Evolutionary conservation across 2,113 vertebrate species (phyloP).

Genomic region (Cottus gobio): DNA sequence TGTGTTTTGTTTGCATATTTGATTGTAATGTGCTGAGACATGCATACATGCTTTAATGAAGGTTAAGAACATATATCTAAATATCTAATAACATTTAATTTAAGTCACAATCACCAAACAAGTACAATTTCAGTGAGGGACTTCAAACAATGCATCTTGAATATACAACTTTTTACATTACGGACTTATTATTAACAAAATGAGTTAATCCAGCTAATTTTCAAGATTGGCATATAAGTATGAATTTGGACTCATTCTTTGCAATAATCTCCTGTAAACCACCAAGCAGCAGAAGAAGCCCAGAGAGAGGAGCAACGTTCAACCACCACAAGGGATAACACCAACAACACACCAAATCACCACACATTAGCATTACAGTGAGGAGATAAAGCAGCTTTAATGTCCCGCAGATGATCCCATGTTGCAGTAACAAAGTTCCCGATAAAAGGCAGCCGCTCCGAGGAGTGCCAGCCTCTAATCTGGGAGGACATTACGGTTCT

Average conservation of each 20-base stretch:
- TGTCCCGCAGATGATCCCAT: slow-evolving; percentile 67
- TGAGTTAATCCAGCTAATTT: background rate
- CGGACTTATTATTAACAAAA: background rate
- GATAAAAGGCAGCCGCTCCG: slow-evolving; percentile 66
- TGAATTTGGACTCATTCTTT: background rate
- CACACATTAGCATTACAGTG: slow-evolving; percentile 55
- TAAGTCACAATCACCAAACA: background rate
- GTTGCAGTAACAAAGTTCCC: slow-evolving; percentile 61
- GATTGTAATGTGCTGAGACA: background rate
- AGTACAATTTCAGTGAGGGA: background rate
- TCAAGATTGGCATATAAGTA: background rate
- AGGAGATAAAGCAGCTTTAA: slow-evolving; percentile 65
- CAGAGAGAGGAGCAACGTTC: slow-evolving; percentile 2
- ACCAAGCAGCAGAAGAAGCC: background rate
- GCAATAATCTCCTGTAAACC: background rate
- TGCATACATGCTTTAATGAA: background rate
- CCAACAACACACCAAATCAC: slow-evolving; percentile 28
- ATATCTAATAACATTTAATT: background rate
- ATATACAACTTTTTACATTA: background rate
- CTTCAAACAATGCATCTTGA: background rate
- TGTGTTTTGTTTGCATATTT: background rate
- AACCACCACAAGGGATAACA: slow-evolving; percentile 3
- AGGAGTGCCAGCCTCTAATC: slow-evolving; percentile 71
- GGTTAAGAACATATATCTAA: background rate
- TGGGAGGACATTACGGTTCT: slow-evolving; percentile 64